Evolutionary conservation across 2,888 invertebrate species (phyloP).

Genomic region (Tetranychus truncatus): DNA sequence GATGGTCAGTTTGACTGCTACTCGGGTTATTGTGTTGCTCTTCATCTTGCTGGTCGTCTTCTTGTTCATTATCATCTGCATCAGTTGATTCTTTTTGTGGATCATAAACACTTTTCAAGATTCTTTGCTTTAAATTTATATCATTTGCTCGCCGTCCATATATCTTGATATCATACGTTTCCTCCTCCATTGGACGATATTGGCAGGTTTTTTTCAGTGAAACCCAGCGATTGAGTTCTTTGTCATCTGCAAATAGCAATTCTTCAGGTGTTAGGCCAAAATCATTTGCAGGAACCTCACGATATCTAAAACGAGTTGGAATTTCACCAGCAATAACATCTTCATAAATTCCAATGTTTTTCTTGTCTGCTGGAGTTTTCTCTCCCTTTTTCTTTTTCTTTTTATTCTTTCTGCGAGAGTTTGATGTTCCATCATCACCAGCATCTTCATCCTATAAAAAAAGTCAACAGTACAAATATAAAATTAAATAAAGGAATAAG

Average conservation of each 20-base stretch:
- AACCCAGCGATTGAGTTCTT: slow-evolving; percentile 85
- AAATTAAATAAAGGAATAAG: background rate
- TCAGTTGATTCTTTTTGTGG: background rate
- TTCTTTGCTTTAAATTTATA: slow-evolving; percentile 51
- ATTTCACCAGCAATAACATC: slow-evolving; percentile 70
- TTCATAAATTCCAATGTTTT: slow-evolving; percentile 82
- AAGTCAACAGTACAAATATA: background rate
- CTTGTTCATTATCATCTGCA: background rate
- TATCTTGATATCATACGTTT: slow-evolving; percentile 55
- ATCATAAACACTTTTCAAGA: slow-evolving; percentile 55
- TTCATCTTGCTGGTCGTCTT: background rate
- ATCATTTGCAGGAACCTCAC: slow-evolving; percentile 62
- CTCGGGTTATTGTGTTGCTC: background rate
- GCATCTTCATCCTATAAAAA: slow-evolving; percentile 7
- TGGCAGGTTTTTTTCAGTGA: slow-evolving; percentile 70
- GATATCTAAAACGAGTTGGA: slow-evolving; percentile 75
- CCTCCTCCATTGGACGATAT: slow-evolving; percentile 47
- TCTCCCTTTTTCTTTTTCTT: slow-evolving; percentile 45
- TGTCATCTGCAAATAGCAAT: slow-evolving; percentile 75
- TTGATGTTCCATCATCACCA: background rate
- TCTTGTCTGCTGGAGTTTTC: slow-evolving; percentile 57
- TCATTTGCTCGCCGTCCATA: slow-evolving; percentile 57
- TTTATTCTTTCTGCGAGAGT: slow-evolving; percentile 2
- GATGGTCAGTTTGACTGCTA: background rate
- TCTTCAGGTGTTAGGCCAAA: slow-evolving; percentile 80